Conservation (phyloP, 2,113 vertebrate species). For the Melanocharis versteri region DNA sequence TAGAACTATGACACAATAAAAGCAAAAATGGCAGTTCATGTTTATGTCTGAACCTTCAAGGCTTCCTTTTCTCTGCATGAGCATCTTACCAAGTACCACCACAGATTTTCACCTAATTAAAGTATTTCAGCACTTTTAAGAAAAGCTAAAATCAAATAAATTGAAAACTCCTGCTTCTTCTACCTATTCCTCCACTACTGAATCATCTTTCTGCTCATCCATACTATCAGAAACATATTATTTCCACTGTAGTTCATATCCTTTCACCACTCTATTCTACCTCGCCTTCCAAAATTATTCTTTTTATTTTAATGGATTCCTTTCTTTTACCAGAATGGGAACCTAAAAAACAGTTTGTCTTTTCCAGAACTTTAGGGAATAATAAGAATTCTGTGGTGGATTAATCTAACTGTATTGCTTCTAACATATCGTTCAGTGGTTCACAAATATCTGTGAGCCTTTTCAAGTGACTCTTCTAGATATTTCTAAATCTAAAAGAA, state of each 20-base stretch:
- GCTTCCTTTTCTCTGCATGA: not conserved
- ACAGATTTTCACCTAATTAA: not conserved
- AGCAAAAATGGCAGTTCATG: not conserved
- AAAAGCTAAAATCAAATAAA: not conserved
- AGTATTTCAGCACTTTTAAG: not conserved
- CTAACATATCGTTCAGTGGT: not conserved
- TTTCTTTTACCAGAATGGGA: not conserved
- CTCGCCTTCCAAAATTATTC: rapidly evolving
- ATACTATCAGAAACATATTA: not conserved
- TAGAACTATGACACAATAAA: not conserved
- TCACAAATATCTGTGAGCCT: not conserved
- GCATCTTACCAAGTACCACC: not conserved
- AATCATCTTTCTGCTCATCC: not conserved
- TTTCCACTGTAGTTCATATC: not conserved
- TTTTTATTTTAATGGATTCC: not conserved
- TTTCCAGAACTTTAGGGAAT: not conserved
- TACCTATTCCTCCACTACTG: too few species aligned
- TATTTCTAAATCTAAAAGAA: not conserved
- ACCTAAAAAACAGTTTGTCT: not conserved
- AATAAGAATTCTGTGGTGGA: not conserved
- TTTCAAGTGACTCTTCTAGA: not conserved
- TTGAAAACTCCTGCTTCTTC: not conserved
- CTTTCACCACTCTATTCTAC: not conserved
- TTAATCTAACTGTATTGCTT: not conserved
- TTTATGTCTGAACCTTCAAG: not conserved